Evolutionary conservation across 2,113 vertebrate species (phyloP).

Genomic region (Microcebus murinus): DNA sequence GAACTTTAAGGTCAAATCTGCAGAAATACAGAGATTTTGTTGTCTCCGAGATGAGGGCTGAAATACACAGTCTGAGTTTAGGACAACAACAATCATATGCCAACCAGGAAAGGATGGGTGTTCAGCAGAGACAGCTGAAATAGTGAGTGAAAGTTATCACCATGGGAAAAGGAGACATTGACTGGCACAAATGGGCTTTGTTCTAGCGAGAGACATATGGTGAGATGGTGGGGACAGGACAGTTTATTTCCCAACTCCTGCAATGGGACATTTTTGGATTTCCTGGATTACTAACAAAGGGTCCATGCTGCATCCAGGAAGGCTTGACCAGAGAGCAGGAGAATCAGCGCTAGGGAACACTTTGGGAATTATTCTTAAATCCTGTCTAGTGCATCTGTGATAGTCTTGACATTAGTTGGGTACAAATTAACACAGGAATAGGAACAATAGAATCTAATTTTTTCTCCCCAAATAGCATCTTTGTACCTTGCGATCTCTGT

Average conservation of each 20-base stretch:
- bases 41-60: neutral
- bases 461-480: neutral
- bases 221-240: neutral
- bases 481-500: neutral
- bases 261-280: neutral
- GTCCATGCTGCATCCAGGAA: neutral
- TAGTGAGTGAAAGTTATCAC: neutral
- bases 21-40: neutral
- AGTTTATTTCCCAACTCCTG: neutral
- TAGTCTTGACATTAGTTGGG: neutral
- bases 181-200: neutral
- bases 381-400: neutral
- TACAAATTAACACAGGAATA: neutral
- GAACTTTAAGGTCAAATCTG: neutral
- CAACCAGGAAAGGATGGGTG: neutral
- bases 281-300: neutral
- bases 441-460: neutral
- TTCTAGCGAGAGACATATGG: neutral
- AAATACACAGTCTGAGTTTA: neutral
- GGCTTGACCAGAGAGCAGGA: neutral
- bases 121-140: neutral
- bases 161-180: neutral
- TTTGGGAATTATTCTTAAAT: neutral
- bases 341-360: neutral
- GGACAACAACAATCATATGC: neutral